These are phyloP conservation scores for Catalaphyllia jardinei DNA, from an alignment of 64 coral and sea anemone species.

Conservation along the genomic window DNA sequence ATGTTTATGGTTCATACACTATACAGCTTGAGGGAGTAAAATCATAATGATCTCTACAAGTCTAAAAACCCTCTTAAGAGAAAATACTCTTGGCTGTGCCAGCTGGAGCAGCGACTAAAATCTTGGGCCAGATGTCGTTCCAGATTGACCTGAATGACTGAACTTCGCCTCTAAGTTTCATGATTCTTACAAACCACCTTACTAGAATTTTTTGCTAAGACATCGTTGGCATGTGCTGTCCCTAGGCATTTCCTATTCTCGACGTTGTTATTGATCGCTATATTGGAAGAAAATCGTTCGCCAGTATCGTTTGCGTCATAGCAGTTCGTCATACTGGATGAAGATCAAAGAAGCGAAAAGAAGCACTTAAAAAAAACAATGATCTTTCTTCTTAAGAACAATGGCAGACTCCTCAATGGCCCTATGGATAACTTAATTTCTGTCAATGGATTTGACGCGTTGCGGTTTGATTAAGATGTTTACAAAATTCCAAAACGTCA, in stretches of 20 bases:
- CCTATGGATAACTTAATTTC: not conserved
- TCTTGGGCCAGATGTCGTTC: not conserved
- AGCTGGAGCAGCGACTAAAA: too few species aligned
- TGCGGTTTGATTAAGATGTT: not conserved
- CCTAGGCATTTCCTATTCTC: not conserved
- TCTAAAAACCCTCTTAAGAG: too few species aligned
- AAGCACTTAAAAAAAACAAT: slow-evolving; percentile 13
- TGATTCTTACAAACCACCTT: not conserved
- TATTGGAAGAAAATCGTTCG: not conserved
- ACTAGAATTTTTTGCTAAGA: slow-evolving; percentile 6
- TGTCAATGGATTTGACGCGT: not conserved
- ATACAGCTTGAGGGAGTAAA: too few species aligned
- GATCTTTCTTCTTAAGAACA: not conserved
- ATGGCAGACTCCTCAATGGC: not conserved
- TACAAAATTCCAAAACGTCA: not conserved
- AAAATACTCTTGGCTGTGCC: too few species aligned
- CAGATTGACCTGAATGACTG: not conserved
- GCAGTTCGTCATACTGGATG: not conserved
- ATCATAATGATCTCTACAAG: too few species aligned
- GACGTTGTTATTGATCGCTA: not conserved
- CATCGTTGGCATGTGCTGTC: slow-evolving; percentile 10
- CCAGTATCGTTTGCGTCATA: slow-evolving; percentile 20
- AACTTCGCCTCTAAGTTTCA: not conserved
- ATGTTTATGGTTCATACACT: too few species aligned
- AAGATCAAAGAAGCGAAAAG: not conserved